Evolutionary conservation across 2,888 invertebrate genomes (phyloP), one percentile per base, ranked within the genome.

Genomic region (Lamproptera curius): DNA sequence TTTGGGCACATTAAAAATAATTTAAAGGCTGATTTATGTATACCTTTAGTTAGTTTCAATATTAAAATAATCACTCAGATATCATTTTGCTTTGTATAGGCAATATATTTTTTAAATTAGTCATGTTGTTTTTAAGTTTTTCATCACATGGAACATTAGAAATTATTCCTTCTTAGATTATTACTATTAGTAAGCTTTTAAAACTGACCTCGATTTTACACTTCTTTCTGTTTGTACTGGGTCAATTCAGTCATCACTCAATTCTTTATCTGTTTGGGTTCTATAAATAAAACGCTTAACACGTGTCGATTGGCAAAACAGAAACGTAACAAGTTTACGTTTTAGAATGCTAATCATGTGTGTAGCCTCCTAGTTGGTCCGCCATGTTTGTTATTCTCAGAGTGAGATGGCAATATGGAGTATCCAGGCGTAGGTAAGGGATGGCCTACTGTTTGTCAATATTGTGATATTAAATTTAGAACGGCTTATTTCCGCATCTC

Each of bases 391-490:
- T 57, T 62, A 58, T 42, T 57, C 53, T 26, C 36, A 42, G 63
- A 69, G 42, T 48, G 62, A 61, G 66, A 67, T 41, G 49, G 46
- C 13, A 4, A 47, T 42, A 47, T 11, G 11, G 43, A 33, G 13
- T 13, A 9, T 16, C 14, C 2, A 20, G 34, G 42, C 14, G 67
- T 13, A 20, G 33, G 63, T 72, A 50, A 35, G 67, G 55, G 70
- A 73, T 53, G 50, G 54, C 50, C 44, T 43, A 70, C 57, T 79
- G 74, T 81, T 81, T 79, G 76, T 73, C 79, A 80, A 82, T 76
- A 79, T 65, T 63, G 55, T 57, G 56, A 48, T 26, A 26, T 73
- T 74, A 74, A 64, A 74, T 72, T 73, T 76, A 74, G 76, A 73
- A 65, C 53, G 14, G 55, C 50, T 42, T 42, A 48, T 58, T 63